Base-by-base conservation (phyloP, 2,113 vertebrate species). In the Carassius carassius region DNA sequence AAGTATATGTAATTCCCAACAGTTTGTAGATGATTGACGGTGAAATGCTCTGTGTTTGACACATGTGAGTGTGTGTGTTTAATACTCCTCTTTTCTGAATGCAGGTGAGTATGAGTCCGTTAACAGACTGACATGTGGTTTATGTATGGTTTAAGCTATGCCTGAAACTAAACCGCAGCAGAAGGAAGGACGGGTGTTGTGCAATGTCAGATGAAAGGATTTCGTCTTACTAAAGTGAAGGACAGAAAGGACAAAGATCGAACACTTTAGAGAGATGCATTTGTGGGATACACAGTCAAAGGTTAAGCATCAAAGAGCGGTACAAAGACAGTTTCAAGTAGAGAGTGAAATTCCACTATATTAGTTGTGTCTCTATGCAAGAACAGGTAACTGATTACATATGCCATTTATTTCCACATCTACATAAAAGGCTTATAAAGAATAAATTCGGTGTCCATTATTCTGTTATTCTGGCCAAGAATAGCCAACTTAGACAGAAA, bases 11-110 rank as follows among this genome's bases (percentile, higher is more conserved):
- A 88, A 83, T 74, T 79, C 58, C 63, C 75, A 84, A 56, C 51
- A 87, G 75, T 82, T 87, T 87, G 60, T 78, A 75, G 78, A 87
- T 87, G 86, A 72, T 47, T 87, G 78, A 81, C 86, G 32, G 49
- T 58, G 82, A 73, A 60, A 60, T 1, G 73, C 72, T 82, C 32
- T 32, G 60, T 81, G 70, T 73, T 65, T 60, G 82, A 83, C 81
- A 83, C 56, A 4, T 49, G 32, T 67, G 72, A 70, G 32, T 67
- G 60, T 58, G 41, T 74, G 63, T 44, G 72, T 78, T 51, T 73
- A 70, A 78, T 69, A 54, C 75, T 86, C 54, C 9, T 12, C 75
- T 65, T 76, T 51, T 67, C 23, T 73, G 84, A 62, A 62, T 80
- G 77, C n/a, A 29, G 67, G 69, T 9, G 63, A 69, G 75, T 84